Conservation (phyloP, 2,113 vertebrate species). For the Condylura cristata region DNA sequence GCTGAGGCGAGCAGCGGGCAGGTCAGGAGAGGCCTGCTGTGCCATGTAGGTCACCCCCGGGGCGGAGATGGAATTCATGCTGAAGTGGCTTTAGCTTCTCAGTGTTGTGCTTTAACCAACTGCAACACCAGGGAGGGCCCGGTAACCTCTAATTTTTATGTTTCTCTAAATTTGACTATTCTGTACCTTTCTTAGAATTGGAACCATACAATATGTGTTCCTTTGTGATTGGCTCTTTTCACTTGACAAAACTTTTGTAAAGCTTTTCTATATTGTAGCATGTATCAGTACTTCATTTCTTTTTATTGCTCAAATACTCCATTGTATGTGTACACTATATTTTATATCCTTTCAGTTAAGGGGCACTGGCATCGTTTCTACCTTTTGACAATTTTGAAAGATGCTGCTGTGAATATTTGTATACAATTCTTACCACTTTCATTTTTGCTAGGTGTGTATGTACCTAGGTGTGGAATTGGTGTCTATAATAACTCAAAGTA, state of each 20-base stretch:
- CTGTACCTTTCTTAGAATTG: background rate
- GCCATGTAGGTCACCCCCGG: too few species aligned
- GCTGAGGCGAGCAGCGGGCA: too few species aligned
- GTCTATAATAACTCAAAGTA: background rate
- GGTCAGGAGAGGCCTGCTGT: too few species aligned
- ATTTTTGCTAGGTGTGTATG: background rate
- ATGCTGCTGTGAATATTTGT: background rate
- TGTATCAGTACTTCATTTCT: background rate
- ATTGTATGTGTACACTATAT: background rate
- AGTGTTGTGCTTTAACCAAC: too few species aligned
- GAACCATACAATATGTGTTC: background rate
- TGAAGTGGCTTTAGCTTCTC: too few species aligned
- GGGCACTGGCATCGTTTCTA: background rate
- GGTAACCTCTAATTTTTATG: background rate
- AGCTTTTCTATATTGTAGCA: background rate
- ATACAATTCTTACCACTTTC: background rate
- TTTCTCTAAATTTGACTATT: background rate
- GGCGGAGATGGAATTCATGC: too few species aligned
- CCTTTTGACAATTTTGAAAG: background rate
- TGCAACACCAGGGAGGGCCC: too few species aligned
- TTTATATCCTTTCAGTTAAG: background rate
- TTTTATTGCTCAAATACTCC: background rate
- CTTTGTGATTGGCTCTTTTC: background rate
- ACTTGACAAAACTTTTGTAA: background rate
- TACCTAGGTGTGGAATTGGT: background rate